Conservation (phyloP, 2,888 invertebrate genomes). For the Rotaria sp. region DNA sequence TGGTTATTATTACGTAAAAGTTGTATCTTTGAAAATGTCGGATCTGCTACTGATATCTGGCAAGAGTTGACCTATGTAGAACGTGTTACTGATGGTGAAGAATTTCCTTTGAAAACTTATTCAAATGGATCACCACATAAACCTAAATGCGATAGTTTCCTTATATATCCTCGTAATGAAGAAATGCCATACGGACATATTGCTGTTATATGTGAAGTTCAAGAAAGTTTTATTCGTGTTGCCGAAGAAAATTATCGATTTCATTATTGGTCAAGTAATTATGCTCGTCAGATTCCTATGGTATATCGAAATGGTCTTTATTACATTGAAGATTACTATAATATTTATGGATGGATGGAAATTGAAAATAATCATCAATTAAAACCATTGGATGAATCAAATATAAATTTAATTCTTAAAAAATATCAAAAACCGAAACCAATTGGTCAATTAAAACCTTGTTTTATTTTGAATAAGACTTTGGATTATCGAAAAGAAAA, state of each 20-base stretch:
- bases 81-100: background rate
- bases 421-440: background rate
- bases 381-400: background rate
- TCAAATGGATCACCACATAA: background rate
- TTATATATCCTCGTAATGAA: background rate
- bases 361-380: background rate
- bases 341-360: background rate
- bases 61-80: background rate
- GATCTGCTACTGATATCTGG: background rate
- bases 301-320: background rate
- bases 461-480: background rate
- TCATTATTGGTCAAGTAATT: background rate
- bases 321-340: background rate
- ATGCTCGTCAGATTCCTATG: background rate
- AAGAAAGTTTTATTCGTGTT: background rate
- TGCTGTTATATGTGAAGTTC: background rate
- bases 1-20: background rate
- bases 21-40: background rate
- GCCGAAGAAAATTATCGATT: background rate
- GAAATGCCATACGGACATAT: background rate
- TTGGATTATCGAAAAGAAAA: background rate
- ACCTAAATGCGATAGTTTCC: background rate
- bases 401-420: background rate
- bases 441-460: background rate
- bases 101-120: background rate